Base-by-base conservation (phyloP, 2,888 invertebrate species). In the Oligia strigilis region DNA sequence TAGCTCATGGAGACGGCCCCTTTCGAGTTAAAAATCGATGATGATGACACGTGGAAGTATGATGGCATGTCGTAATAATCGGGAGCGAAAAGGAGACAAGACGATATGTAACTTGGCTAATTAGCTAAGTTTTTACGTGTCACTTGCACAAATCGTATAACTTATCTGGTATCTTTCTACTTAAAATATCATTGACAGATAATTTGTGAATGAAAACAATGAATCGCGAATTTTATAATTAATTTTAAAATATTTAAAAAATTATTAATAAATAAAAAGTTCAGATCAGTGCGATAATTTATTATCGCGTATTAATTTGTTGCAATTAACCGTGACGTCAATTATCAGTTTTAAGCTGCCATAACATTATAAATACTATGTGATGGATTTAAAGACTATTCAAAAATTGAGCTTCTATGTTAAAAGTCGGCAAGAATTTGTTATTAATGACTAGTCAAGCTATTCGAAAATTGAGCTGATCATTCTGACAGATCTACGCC, bases 381-480 rank as follows among this genome's bases (percentile, higher is more conserved):
- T 3, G 23, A n/a, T 43, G 36, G 52, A 23, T 60, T 52, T 36
- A 62, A 70, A 49, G 11, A 64, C 83, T 84, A 84, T 84, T 36
- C 2, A 36, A 81, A 81, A 71, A 84, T 81, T 81, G 84, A 81
- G 79, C 84, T 55, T 78, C 29, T n/a, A 17, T 58, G 0, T 17
- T 58, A 11, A 60, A 62, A 55, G 13, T 49, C 62, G 69, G 78
- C 80, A 79, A 84, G 60, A 79, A 60, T 58, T 58, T 19, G 14
- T 58, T 70, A 81, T 6, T 62, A 77, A 2, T 75, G 62, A 76
- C 64, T 77, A 83, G 52, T 19, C 60, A 46, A 84, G 14, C 58
- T 85, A 84, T 70, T 60, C 0, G 52, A 82, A 84, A 82, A 82
- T 84, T 82, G 82, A 82, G 80, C 82, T 52, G 58, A 70, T 77